Conservation (phyloP, 1,140 invertebrate species). For the Linepithema humile region DNA sequence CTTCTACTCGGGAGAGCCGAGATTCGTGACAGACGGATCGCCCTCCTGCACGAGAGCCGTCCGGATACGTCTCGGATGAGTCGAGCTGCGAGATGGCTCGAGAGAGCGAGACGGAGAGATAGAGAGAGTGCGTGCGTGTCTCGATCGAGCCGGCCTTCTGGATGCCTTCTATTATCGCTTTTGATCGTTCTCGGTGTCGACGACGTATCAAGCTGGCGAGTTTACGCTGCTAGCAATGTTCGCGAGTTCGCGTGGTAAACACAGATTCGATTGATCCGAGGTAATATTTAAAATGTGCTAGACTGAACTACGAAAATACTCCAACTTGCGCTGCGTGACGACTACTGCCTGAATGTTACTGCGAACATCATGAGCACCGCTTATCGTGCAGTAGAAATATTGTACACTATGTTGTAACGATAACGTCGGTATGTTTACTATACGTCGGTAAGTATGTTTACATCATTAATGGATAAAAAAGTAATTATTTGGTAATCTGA, state of each 20-base stretch:
- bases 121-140: constrained; percentile 7
- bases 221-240: background rate
- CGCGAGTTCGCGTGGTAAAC: background rate
- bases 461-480: too few relatives aligned
- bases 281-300: constrained; percentile 45
- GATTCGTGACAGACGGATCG: constrained; percentile 79
- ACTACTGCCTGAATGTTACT: constrained; percentile 74
- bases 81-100: constrained; percentile 42
- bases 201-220: background rate
- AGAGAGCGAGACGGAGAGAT: background rate
- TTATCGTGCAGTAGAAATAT: background rate
- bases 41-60: constrained; percentile 71
- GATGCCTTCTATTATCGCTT: background rate
- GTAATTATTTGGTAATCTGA: too few relatives aligned
- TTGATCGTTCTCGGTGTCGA: background rate
- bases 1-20: constrained; percentile 69
- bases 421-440: too few relatives aligned
- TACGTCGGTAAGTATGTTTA: background rate
- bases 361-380: constrained; percentile 36
- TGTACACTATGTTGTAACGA: background rate
- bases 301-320: constrained; percentile 38
- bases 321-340: constrained; percentile 57
- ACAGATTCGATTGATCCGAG: background rate
- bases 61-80: constrained; percentile 49
- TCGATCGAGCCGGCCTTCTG: constrained; percentile 38